These are phyloP conservation scores for Pogonocichla stellata DNA, from an alignment of 2,113 vertebrate genomes.

Conservation along the genomic window DNA sequence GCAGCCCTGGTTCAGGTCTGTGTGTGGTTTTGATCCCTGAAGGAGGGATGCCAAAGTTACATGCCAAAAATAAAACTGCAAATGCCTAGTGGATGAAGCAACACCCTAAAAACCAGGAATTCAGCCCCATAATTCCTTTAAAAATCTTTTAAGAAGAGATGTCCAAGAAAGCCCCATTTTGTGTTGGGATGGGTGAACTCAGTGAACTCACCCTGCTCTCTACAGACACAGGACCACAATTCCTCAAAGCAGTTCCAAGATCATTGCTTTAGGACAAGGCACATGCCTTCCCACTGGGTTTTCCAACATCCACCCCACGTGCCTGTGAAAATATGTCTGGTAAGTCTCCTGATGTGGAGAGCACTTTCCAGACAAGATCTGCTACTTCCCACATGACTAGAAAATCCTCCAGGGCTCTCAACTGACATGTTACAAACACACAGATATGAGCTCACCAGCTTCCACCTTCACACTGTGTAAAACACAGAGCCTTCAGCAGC, in stretches of 20 bases:
- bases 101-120: background rate
- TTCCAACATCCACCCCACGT: background rate
- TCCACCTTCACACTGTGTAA: background rate
- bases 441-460: background rate
- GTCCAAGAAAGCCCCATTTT: background rate
- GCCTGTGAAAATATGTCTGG: background rate
- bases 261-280: background rate
- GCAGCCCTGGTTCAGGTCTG: background rate
- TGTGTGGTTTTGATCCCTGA: background rate
- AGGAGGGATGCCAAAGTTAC: no score
- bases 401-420: background rate
- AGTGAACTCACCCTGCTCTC: background rate
- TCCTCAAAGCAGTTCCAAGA: background rate
- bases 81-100: background rate
- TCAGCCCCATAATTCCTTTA: background rate
- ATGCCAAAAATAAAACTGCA: background rate
- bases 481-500: background rate
- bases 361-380: conserved; percentile 1
- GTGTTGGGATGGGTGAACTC: background rate
- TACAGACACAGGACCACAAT: background rate
- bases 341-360: background rate
- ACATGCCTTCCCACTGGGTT: background rate
- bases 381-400: background rate
- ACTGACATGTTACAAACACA: background rate
- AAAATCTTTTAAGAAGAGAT: background rate